These are phyloP conservation scores for Pseudanteris insignis DNA, from an alignment of 2,888 invertebrate species.

Conservation along the genomic window DNA sequence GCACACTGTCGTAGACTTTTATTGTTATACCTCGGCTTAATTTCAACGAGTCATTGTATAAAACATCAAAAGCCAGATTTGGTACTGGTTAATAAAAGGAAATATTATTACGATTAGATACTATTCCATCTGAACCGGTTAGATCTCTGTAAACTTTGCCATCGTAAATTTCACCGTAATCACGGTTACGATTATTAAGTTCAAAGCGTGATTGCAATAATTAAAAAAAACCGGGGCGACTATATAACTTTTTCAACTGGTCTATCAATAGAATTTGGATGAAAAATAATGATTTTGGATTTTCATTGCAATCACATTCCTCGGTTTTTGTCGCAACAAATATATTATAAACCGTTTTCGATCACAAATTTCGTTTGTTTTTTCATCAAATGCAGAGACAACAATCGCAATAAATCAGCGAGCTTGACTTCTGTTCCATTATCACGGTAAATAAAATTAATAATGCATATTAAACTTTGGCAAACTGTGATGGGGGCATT, in stretches of 20 bases:
- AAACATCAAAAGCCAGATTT: too few species aligned
- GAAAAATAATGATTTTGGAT: constrained; percentile 3
- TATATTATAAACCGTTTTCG: constrained; percentile 1
- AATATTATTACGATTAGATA: too few species aligned
- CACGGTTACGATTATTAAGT: too few species aligned
- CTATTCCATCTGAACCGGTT: too few species aligned
- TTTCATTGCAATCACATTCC: neutral
- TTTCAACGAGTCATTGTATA: too few species aligned
- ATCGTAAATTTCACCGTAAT: too few species aligned
- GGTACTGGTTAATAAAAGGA: too few species aligned
- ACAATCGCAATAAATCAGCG: constrained; percentile 6
- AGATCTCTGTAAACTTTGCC: too few species aligned
- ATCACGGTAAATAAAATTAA: constrained; percentile 15
- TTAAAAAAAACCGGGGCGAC: neutral
- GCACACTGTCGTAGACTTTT: too few species aligned
- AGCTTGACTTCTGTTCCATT: constrained; percentile 7
- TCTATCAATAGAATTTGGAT: neutral
- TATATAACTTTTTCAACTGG: neutral
- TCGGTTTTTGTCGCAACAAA: neutral
- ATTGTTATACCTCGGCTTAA: too few species aligned
- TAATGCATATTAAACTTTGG: constrained; percentile 11
- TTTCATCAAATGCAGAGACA: constrained; percentile 8
- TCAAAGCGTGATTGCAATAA: too few species aligned
- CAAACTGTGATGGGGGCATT: constrained; percentile 8
- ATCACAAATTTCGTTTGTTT: constrained; percentile 3